These are phyloP conservation scores for Epinephelus awoara DNA, from an alignment of 2,797 vertebrate species.

Conservation along the genomic window DNA sequence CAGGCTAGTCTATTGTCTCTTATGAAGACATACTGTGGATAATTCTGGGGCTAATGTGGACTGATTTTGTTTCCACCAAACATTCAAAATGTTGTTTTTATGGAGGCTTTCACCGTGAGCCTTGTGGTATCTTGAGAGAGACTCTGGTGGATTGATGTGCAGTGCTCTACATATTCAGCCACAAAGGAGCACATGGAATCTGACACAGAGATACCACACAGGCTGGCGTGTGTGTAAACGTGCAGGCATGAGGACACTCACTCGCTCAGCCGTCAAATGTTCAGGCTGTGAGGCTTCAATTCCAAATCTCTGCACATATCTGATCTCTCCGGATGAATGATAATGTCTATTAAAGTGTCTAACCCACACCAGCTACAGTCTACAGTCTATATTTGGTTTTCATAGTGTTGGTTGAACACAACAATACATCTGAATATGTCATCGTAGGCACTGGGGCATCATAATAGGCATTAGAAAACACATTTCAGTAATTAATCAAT, in stretches of 20 bases:
- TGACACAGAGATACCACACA: conserved; percentile 7
- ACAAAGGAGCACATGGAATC: not conserved
- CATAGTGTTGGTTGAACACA: not conserved
- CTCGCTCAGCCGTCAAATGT: conserved; percentile 12
- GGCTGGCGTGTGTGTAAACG: not conserved
- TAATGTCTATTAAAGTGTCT: conserved; percentile 18
- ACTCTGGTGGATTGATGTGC: not conserved
- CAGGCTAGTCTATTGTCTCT: conserved; percentile 21
- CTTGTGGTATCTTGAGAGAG: not conserved
- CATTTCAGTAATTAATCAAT: not conserved
- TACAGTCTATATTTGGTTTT: not conserved
- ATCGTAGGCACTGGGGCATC: too few relatives aligned
- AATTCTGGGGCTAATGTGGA: conserved; percentile 1
- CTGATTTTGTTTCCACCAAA: not conserved
- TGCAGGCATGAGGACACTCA: not conserved
- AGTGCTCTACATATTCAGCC: not conserved
- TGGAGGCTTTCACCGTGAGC: not conserved
- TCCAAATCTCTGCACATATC: conserved; percentile 28
- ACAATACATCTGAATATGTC: not conserved
- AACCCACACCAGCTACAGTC: not conserved
- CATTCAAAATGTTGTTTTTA: not conserved
- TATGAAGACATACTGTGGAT: not conserved
- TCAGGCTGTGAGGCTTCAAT: conserved; percentile 13
- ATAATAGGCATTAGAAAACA: not conserved
- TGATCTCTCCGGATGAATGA: conserved; percentile 16